These are phyloP conservation scores for Phaenicophaeus curvirostris DNA, from an alignment of 2,797 vertebrate species.

Conservation along the genomic window DNA sequence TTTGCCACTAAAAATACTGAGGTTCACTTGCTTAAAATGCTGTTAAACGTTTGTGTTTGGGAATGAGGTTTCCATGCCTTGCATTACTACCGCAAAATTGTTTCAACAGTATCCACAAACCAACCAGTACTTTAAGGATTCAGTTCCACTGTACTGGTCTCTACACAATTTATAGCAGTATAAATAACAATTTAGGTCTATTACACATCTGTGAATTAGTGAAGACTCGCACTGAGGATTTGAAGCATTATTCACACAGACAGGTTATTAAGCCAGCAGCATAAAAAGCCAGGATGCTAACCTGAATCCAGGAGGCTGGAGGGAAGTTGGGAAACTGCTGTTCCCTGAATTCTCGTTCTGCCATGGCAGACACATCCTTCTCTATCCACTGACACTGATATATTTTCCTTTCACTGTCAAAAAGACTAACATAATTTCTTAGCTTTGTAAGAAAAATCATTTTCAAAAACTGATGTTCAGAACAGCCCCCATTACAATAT, in stretches of 20 bases:
- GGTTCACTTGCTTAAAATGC: background rate
- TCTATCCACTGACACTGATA: background rate
- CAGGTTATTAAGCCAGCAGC: background rate
- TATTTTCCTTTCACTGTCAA: background rate
- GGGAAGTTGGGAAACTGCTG: accelerated
- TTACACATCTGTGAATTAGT: background rate
- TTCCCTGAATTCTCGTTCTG: background rate
- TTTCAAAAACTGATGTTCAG: background rate
- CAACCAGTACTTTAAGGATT: background rate
- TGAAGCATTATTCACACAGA: background rate
- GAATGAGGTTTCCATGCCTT: background rate
- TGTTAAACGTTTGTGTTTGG: background rate
- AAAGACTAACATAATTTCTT: background rate
- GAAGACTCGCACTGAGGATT: background rate
- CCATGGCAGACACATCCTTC: background rate
- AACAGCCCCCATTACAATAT: accelerated
- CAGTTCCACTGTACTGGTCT: background rate
- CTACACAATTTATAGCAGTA: background rate
- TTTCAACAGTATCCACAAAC: background rate
- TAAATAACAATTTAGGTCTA: no score
- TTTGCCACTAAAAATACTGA: background rate
- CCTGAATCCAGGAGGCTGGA: background rate
- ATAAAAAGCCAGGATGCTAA: background rate
- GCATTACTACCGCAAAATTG: background rate
- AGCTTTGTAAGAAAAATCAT: background rate